Percentiles rank a stretch among this genome's conserved stretches.
Evolutionary conservation across 2,888 invertebrate species (phyloP).

Genomic region (Chorisops tibialis): DNA sequence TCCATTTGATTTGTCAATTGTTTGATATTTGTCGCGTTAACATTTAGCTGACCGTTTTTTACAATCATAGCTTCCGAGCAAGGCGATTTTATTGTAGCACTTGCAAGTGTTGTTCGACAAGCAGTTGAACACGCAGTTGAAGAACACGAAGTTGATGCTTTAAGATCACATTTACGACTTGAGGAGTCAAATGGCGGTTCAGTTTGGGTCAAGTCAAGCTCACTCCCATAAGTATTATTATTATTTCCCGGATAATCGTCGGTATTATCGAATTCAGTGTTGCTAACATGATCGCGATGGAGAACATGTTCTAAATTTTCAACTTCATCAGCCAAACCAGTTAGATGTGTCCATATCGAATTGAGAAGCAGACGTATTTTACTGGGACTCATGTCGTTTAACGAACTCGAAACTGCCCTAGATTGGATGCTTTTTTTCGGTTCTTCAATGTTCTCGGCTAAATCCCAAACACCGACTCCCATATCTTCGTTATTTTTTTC

Average conservation of each 20-base stretch:
- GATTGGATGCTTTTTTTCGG: neutral
- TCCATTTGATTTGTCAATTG: slow-evolving; percentile 3
- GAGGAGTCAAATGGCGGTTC: neutral
- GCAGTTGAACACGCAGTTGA: neutral
- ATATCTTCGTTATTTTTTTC: neutral
- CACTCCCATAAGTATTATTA: neutral
- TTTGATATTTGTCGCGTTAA: neutral
- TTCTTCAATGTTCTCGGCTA: neutral
- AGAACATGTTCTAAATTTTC: neutral
- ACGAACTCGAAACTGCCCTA: neutral
- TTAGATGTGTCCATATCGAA: slow-evolving; percentile 5
- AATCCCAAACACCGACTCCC: neutral
- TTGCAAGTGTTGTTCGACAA: too few species aligned
- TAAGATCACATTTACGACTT: too few species aligned
- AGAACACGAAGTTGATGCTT: neutral
- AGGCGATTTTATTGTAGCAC: neutral
- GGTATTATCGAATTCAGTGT: neutral
- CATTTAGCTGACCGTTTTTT: neutral
- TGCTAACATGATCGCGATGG: neutral
- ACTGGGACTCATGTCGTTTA: neutral
- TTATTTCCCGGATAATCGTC: slow-evolving; percentile 4
- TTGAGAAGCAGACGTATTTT: neutral
- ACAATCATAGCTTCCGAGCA: slow-evolving; percentile 2
- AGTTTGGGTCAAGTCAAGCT: neutral
- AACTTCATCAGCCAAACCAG: slow-evolving; percentile 6